Percentiles rank a stretch among this genome's conserved stretches.
Conservation (phyloP, 2,888 invertebrate genomes). For the Ametastegia equiseti region DNA sequence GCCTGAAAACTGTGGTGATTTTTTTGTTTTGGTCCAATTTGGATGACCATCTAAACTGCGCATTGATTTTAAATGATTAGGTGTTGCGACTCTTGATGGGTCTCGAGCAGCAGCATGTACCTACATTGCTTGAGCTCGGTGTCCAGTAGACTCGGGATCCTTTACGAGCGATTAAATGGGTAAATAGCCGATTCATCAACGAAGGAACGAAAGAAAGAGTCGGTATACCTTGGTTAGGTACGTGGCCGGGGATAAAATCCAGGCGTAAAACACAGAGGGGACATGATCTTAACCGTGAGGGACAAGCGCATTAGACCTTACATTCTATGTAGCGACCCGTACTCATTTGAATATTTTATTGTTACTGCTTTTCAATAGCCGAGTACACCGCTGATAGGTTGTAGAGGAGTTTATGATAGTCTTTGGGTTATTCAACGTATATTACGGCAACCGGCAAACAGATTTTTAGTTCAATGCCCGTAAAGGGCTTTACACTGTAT, state of each 20-base stretch:
- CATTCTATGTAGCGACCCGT: constrained; percentile 51
- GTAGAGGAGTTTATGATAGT: constrained; percentile 57
- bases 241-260: constrained; percentile 42
- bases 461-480: constrained; percentile 19
- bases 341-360: constrained; percentile 66
- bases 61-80: not conserved
- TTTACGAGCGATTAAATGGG: constrained; percentile 69
- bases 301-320: constrained; percentile 57
- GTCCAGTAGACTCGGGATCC: constrained; percentile 59
- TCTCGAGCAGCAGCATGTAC: not conserved
- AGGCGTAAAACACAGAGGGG: constrained; percentile 58
- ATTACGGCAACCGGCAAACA: constrained; percentile 25
- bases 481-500: not conserved
- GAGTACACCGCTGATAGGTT: constrained; percentile 55
- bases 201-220: constrained; percentile 19
- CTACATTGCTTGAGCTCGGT: constrained; percentile 29
- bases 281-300: constrained; percentile 58
- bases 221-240: not conserved
- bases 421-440: constrained; percentile 55
- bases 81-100: not conserved
- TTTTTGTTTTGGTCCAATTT: not conserved
- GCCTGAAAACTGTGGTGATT: not conserved
- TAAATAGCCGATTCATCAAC: constrained; percentile 64
- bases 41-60: not conserved
- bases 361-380: constrained; percentile 60